Evolutionary conservation across 2,113 vertebrate genomes (phyloP), one percentile per base, ranked within the genome.

Genomic region (Myrmophylax atrothorax): DNA sequence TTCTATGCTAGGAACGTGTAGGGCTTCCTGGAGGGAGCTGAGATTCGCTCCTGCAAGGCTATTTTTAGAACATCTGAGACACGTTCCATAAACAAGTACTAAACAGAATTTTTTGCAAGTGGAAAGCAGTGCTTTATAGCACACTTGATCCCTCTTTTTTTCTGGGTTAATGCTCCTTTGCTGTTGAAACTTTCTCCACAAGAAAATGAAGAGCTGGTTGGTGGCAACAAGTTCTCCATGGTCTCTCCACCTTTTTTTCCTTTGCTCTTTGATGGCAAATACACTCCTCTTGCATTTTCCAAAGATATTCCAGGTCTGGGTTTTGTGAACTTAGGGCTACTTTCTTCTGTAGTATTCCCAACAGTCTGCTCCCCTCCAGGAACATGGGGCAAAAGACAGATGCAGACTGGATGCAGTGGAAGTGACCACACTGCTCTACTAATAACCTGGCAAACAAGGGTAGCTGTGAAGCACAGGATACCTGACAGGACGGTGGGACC

Each of bases 31-130:
- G 77, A 87, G 75, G 46, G 90, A 97, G 88, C 68, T 49, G 59
- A 95, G 80, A 91, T 83, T 96, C 29, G 8, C 26, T 90, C 67
- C 67, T 86, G 64, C 49, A 68, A 67, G 76, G 40, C 38, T 97
- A 96, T 97, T 97, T 98, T 96, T 97, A 97, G 93, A 95, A 89
- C 66, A 87, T 31, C 47, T 63, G 79, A 82, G 94, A 89, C 89
- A 96, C 49, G n/a, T 67, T 82, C 85, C 90, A 94, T 95, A 96
- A 97, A 98, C 82, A 93, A 33, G 35, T 64, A 88, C 74, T 88
- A 94, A 96, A 92, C 44, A 92, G 76, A 44, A 42, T 46, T 63
- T 63, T 64, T 56, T 84, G 31, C 56, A 77, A 90, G 42, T 63
- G 42, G 42, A 69, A 87, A 62, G 18, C 83, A 81, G 35, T 62